Conservation (phyloP, 1,140 invertebrate genomes). For the Homalodisca vitripennis region DNA sequence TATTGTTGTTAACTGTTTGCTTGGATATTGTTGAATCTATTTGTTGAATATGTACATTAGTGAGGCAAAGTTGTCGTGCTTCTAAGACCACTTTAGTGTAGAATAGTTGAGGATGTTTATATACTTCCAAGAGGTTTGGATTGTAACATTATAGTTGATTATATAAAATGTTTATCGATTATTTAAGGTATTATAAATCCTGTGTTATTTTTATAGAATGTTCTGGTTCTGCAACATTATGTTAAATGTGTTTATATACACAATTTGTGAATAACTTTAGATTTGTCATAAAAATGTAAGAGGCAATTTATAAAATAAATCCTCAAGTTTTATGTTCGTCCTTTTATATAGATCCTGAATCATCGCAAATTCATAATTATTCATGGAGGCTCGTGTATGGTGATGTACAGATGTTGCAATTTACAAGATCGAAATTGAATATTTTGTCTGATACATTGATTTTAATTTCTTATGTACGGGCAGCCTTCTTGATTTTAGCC, state of each 20-base stretch:
- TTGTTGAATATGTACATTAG: neutral
- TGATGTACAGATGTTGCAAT: no score
- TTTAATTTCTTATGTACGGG: no score
- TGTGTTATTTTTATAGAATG: conserved; percentile 21
- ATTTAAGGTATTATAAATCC: neutral
- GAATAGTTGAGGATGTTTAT: neutral
- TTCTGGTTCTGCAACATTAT: conserved; percentile 8
- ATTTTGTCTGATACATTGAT: no score
- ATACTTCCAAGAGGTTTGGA: neutral
- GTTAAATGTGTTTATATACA: conserved; percentile 25
- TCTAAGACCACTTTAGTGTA: neutral
- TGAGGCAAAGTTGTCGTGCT: neutral
- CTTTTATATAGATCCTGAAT: no score
- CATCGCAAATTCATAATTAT: no score
- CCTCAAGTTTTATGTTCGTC: no score
- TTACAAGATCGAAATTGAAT: no score
- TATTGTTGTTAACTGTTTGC: conserved; percentile 10
- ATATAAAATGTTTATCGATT: conserved; percentile 11
- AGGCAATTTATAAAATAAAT: no score
- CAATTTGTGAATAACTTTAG: no score
- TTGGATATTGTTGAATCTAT: conserved; percentile 13
- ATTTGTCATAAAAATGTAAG: no score
- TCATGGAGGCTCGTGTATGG: no score
- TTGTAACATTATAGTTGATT: neutral
- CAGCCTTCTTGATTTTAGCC: no score